These are phyloP conservation scores for Arrhopalites spinosus DNA, from an alignment of 2,888 invertebrate genomes.

Conservation along the genomic window DNA sequence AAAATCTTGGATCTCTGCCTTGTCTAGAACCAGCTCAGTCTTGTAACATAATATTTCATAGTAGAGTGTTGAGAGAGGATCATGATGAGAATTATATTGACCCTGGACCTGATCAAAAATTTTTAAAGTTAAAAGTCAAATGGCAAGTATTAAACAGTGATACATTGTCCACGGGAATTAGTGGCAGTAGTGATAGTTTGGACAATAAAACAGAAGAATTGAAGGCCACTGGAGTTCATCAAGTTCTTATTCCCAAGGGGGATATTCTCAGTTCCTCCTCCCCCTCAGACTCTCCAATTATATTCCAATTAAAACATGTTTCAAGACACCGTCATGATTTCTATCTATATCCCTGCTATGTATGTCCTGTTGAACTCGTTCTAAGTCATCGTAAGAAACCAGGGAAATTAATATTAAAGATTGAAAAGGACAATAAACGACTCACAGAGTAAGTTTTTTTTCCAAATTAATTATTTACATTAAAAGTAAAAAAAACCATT, in stretches of 20 bases:
- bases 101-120: neutral
- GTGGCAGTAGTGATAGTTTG: neutral
- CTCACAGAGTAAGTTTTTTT: neutral
- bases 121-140: neutral
- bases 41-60: conserved; percentile 21
- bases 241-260: neutral
- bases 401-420: conserved; percentile 42
- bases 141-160: conserved; percentile 8
- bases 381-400: conserved; percentile 40
- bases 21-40: conserved; percentile 16
- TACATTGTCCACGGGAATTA: no score
- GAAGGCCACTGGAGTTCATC: neutral
- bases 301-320: conserved; percentile 49
- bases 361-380: conserved; percentile 38
- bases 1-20: neutral
- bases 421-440: conserved; percentile 28
- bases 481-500: neutral
- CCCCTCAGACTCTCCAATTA: conserved; percentile 33
- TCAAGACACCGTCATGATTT: conserved; percentile 35
- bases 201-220: neutral
- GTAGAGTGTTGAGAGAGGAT: neutral
- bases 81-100: neutral
- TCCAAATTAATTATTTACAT: neutral
- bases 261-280: neutral
- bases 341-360: neutral